Base-by-base conservation (phyloP, 2,113 vertebrate genomes). In the Mixornis gularis region DNA sequence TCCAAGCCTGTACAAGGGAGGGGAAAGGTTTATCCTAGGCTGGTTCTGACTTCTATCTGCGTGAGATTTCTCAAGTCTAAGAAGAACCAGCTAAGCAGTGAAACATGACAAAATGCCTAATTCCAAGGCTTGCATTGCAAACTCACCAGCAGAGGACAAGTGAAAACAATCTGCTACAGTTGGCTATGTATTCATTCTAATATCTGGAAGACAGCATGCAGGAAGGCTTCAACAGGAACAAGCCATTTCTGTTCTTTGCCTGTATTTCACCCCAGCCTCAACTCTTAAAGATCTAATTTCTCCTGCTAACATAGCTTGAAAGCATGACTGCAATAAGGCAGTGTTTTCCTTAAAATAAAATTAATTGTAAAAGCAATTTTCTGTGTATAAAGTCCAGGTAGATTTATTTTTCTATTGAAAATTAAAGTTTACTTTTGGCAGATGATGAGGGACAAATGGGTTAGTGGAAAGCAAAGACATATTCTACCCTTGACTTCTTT, bases 351-450 rank as follows among this genome's bases (percentile, higher is more conserved):
- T 85, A 66, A 73, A 64, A 65, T 41, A 41, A 78, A 81, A 68
- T 40, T 49, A 18, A 82, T 88, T 89, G 79, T 21, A 52, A 77
- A 84, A 93, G 64, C 51, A 90, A 76, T 55, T 84, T 21, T 77
- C 44, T 85, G 48, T 36, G 79, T 27, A 26, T 64, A 71, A 84
- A 83, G 20, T 40, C 74, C 16, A 63, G 44, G 25, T 68, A 87
- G 66, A 85, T 82, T 93, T 94, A 87, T 94, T 95, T 94, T 93
- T 72, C 66, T 80, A 34, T 63, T 82, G 78, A 70, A 87, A 96
- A 89, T 48, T 82, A 43, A 87, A 93, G 74, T 79, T 95, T 63
- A 68, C 48, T 85, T 70, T 87, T 95, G 94, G 91, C 87, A 91
- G 89, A 65, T 69, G 63, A 87, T 44, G n/a, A 85, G 55, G 86